Evolutionary conservation across 2,797 vertebrate species (phyloP).

Genomic region (Loriculus beryllinus): DNA sequence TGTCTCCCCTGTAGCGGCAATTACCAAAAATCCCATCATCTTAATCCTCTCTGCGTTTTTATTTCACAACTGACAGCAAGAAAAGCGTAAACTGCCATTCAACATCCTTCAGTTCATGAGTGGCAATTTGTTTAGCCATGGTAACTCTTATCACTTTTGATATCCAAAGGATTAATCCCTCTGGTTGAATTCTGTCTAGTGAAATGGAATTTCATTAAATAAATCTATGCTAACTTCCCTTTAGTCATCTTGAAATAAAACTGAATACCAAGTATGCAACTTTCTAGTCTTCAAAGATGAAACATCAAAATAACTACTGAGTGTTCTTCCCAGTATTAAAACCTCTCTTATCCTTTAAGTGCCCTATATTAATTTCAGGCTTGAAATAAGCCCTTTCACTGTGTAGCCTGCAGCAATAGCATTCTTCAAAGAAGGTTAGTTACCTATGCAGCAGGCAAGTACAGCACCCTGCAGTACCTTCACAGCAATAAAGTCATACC

Average conservation of each 20-base stretch:
- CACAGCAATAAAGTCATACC: fast-evolving
- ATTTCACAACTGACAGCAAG: neutral
- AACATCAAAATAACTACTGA: neutral
- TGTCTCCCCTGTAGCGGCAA: neutral
- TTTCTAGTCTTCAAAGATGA: neutral
- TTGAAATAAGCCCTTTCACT: neutral
- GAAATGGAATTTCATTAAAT: neutral
- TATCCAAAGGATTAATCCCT: neutral
- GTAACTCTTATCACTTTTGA: neutral
- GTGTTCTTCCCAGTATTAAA: neutral
- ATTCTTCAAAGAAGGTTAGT: neutral
- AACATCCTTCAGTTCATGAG: neutral
- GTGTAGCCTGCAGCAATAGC: neutral
- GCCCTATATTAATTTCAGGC: neutral
- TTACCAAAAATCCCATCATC: neutral
- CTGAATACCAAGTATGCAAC: neutral
- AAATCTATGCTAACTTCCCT: neutral
- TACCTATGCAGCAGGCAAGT: neutral
- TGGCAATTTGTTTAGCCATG: neutral
- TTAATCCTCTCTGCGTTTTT: neutral
- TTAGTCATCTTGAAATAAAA: neutral
- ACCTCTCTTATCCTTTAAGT: neutral
- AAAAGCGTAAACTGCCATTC: neutral
- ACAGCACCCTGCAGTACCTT: neutral
- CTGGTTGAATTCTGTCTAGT: neutral